Evolutionary conservation across 2,113 vertebrate genomes (phyloP).

Genomic region (Tringa solitaria): DNA sequence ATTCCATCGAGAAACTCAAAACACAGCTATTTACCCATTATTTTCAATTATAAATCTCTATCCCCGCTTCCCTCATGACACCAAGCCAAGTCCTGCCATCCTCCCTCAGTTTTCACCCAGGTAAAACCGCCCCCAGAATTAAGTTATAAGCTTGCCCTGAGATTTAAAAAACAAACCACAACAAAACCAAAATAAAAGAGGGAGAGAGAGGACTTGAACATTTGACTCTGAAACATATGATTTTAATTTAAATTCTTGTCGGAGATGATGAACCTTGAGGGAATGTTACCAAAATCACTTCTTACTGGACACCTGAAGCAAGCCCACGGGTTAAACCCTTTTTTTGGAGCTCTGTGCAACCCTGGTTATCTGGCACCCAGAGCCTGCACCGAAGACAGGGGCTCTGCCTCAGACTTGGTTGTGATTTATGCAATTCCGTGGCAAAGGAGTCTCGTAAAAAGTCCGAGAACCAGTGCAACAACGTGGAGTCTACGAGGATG

Average conservation of each 20-base stretch:
- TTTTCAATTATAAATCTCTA: neutral
- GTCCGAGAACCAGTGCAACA: neutral
- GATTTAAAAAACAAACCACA: neutral
- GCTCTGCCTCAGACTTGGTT: neutral
- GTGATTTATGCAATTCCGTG: neutral
- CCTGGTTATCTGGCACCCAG: neutral
- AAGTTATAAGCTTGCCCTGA: neutral
- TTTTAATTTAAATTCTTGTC: neutral
- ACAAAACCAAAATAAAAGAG: neutral
- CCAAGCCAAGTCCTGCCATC: neutral
- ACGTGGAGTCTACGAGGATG: rapidly evolving
- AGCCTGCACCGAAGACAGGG: neutral
- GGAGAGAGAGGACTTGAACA: neutral
- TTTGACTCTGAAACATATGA: neutral
- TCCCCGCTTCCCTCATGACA: neutral
- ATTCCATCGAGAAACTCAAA: constrained; percentile 3
- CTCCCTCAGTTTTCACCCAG: neutral
- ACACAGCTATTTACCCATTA: neutral
- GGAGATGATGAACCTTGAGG: neutral
- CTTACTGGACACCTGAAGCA: neutral
- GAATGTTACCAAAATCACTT: neutral
- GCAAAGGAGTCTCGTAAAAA: neutral
- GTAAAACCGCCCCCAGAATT: neutral
- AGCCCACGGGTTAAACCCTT: neutral
- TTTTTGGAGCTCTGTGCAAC: neutral